Conservation (phyloP, 2,888 invertebrate species). For the Apodemia hepburni region DNA sequence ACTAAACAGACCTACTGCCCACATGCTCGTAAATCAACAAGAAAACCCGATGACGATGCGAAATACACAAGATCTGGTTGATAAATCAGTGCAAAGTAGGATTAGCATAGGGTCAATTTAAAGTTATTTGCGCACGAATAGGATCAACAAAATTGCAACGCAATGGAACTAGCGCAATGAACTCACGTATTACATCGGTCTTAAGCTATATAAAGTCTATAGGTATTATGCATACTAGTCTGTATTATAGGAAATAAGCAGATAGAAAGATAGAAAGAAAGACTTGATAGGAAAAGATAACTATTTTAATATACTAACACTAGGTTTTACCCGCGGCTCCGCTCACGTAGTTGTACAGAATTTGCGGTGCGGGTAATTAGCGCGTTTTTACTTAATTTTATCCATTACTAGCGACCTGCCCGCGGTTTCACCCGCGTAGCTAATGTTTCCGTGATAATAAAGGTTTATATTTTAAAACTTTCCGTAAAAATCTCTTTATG, state of each 20-base stretch:
- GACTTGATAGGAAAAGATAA: too few species aligned
- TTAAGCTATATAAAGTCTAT: neutral
- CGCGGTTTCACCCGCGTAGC: too few species aligned
- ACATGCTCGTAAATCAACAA: slow-evolving; percentile 27
- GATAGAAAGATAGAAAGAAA: too few species aligned
- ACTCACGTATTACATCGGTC: neutral
- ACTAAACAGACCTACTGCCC: slow-evolving; percentile 26
- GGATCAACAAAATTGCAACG: slow-evolving; percentile 4
- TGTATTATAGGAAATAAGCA: neutral
- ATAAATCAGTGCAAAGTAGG: slow-evolving; percentile 19
- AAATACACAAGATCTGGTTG: slow-evolving; percentile 21
- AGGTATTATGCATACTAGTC: neutral
- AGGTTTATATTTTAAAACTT: too few species aligned
- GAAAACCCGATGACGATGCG: slow-evolving; percentile 26
- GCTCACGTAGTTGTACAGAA: too few species aligned
- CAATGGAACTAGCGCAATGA: slow-evolving; percentile 5
- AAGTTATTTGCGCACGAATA: slow-evolving; percentile 9
- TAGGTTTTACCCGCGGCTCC: too few species aligned
- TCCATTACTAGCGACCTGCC: too few species aligned
- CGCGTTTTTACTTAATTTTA: too few species aligned
- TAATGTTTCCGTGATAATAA: too few species aligned
- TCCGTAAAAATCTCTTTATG: too few species aligned
- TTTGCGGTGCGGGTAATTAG: too few species aligned
- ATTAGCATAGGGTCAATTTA: slow-evolving; percentile 10
- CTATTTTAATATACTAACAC: too few species aligned